Base-by-base conservation (phyloP, 2,888 invertebrate genomes). In the Agrochola lota region DNA sequence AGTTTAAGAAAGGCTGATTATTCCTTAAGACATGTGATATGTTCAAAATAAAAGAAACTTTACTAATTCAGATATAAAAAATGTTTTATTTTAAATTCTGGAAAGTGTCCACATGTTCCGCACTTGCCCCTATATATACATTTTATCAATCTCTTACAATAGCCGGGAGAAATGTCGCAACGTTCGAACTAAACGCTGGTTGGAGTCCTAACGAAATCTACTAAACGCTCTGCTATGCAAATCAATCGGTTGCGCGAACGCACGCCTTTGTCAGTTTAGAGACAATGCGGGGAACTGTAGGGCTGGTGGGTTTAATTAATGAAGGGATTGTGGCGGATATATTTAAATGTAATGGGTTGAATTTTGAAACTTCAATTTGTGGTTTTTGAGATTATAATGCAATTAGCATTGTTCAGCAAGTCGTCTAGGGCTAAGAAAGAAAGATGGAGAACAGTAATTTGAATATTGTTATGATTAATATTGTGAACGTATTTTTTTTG, bases 211-310 rank as follows among this genome's bases (percentile, higher is more conserved):
- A 77, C 81, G 67, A 83, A 75, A 81, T 80, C 80, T 91, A 92
- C 94, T 95, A 94, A 94, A 89, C 90, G 90, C 91, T 94, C 91
- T 92, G 91, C 93, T 93, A 93, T 93, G 94, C 93, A 94, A 94
- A 95, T 95, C 94, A 92, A 93, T 93, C 91, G 77, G 87, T 92
- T 94, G 91, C 92, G 88, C 90, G 94, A 92, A 88, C 83, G 85
- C 83, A 84, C 79, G 82, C 87, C 89, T 91, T 91, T 92, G 93
- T 93, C 91, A 92, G 90, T 77, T 85, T 81, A 77, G 68, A 81
- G 83, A 86, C 80, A 86, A 85, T 85, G 66, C 62, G 75, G 76
- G 81, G 81, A 86, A 80, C 77, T 71, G 12, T 80, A 76, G 87
- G 79, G 80, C 63, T 84, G 80, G 30, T 76, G 70, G 63, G 64